Conservation (phyloP, 1,140 invertebrate genomes). For the Glomeris maerens region DNA sequence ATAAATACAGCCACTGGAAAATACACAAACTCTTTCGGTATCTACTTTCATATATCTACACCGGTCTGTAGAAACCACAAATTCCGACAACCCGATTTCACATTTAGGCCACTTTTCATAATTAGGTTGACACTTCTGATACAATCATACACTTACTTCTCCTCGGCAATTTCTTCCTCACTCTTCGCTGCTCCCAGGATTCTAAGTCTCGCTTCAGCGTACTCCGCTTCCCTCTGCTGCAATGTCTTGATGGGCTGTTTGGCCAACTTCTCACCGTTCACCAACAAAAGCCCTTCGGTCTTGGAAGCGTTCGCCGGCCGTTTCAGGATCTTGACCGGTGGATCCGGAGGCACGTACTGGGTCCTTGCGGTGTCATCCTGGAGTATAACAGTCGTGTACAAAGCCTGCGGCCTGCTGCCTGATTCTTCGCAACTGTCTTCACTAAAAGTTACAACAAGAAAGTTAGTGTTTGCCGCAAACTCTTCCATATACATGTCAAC, state of each 20-base stretch:
- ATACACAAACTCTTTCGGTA: not conserved
- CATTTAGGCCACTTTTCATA: not conserved
- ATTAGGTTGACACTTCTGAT: not conserved
- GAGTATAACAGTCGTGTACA: slow-evolving; percentile 18
- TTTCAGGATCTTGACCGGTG: slow-evolving; percentile 67
- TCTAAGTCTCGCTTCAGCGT: slow-evolving; percentile 64
- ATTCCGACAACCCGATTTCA: not conserved
- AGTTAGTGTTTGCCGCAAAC: too few relatives aligned
- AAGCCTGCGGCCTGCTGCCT: not conserved
- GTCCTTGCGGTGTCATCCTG: slow-evolving; percentile 31
- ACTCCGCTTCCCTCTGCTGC: slow-evolving; percentile 70
- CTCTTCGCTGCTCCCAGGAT: slow-evolving; percentile 66
- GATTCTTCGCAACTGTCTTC: too few relatives aligned
- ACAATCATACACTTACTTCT: not conserved
- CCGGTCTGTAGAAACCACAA: not conserved
- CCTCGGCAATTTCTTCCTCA: slow-evolving; percentile 42
- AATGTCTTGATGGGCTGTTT: slow-evolving; percentile 67
- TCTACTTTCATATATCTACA: not conserved
- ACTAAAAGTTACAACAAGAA: too few relatives aligned
- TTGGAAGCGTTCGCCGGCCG: slow-evolving; percentile 42
- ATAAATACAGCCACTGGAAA: not conserved
- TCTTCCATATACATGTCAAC: too few relatives aligned
- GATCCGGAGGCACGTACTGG: slow-evolving; percentile 48
- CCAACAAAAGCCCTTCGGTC: slow-evolving; percentile 25
- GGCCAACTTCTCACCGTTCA: slow-evolving; percentile 39